Conservation (phyloP, 2,888 invertebrate genomes). For the Nymphalis urticae region DNA sequence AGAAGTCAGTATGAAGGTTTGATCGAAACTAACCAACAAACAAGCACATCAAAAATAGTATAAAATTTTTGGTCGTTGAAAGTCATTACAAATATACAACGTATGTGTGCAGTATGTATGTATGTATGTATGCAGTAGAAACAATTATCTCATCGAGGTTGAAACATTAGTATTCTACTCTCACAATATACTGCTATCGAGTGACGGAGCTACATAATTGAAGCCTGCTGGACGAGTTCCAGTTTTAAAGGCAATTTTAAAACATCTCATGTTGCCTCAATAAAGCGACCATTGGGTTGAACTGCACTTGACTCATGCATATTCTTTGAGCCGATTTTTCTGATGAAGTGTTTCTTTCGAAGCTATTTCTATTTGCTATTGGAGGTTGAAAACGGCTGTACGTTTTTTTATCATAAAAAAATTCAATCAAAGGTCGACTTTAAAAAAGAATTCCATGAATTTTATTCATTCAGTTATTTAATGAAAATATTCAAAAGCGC, state of each 20-base stretch:
- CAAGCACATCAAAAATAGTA: background rate
- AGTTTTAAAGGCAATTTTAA: conserved; percentile 56
- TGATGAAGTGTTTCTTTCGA: conserved; percentile 1
- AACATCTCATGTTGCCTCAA: conserved; percentile 40
- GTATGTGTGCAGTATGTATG: background rate
- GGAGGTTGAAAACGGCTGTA: background rate
- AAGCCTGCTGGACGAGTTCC: conserved; percentile 52
- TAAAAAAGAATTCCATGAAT: background rate
- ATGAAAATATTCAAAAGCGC: background rate
- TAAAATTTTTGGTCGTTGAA: background rate
- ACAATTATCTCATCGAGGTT: background rate
- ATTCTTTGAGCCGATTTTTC: conserved; percentile 1
- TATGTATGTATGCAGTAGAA: background rate
- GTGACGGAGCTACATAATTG: conserved; percentile 52
- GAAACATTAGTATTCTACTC: conserved; percentile 15
- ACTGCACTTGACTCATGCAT: conserved; percentile 14
- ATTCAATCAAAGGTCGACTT: background rate
- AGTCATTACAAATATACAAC: no score
- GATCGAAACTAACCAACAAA: no score
- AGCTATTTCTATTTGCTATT: background rate
- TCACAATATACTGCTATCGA: conserved; percentile 26
- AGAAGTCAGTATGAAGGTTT: no score
- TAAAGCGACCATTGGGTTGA: conserved; percentile 18
- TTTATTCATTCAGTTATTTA: background rate
- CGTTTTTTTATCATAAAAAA: conserved; percentile 4